Evolutionary conservation across 2,888 invertebrate species (phyloP), one percentile per base, ranked within the genome.

Genomic region (Aethes cnicana): DNA sequence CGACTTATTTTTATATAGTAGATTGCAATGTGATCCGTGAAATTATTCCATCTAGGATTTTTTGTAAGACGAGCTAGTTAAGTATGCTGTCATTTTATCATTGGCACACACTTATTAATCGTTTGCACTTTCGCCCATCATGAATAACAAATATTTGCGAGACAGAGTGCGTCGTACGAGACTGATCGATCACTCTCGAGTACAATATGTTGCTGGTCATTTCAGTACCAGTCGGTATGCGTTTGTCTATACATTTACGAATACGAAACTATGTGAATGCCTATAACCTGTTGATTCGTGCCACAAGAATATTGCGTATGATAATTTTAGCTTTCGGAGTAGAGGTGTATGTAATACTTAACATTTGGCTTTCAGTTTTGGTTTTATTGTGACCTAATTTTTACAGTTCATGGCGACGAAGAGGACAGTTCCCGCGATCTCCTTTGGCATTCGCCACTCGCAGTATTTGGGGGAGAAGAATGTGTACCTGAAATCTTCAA

Each of bases 391-490:
- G 26, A 2, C 7, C 43, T 30, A 37, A 6, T 33, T 53, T 57
- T 3, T 7, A 9, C 74, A 86, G 86, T 81, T 78, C 35, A 73
- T 74, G 72, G 65, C 75, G 25, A 46, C 59, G 2, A 78, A 76
- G 48, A 72, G 59, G 4, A 63, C 70, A 2, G 61, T 57, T 12
- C 84, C 84, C 7, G 81, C 78, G 0, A 78, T 74, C 3, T 75
- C 79, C 14, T 87, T 87, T 46, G 86, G 87, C 30, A 86, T 87
- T 47, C 72, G 69, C 4, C 86, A 87, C 58, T 60, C 66, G 14
- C 74, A 64, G 0, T 80, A 71, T 56, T 47, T 81, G 21, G 86
- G 86, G 2, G 58, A 74, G 42, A 63, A 59, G 43, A 61, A 57
- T 3, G 66, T 62, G n/a, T 73, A 69, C 50, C 52, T 77, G 42